phyloP scores from a whole-genome alignment of 2,113 vertebrate species.

The Epinephelus moara region DNA sequence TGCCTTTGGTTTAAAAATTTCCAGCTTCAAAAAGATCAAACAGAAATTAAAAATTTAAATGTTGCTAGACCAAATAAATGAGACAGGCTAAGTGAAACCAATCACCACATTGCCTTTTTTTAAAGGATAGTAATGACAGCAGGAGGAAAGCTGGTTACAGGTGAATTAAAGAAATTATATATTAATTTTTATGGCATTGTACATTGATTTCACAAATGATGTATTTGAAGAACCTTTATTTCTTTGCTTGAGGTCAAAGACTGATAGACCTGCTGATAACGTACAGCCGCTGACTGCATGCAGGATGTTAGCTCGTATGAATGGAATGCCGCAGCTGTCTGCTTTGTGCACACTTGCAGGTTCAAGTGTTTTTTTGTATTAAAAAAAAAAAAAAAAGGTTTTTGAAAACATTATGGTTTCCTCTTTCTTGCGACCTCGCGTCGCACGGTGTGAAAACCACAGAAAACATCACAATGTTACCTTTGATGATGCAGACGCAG shows the following conservation, averaged over 20 bases:
- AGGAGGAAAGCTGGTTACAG: constrained; percentile 61
- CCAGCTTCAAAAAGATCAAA: constrained; percentile 92
- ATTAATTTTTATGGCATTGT: constrained; percentile 66
- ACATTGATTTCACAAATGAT: constrained; percentile 62
- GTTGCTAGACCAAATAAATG: constrained; percentile 91
- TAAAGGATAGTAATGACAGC: constrained; percentile 79
- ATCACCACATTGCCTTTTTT: constrained; percentile 99
- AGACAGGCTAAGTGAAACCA: constrained; percentile 82
- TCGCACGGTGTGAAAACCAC: constrained; percentile 30
- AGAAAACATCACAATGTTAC: constrained; percentile 18
- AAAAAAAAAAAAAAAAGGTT: background rate
- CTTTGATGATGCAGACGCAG: constrained; percentile 24
- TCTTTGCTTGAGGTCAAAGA: constrained; percentile 57
- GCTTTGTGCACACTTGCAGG: constrained; percentile 77
- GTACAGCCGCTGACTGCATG: constrained; percentile 60
- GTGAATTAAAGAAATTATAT: constrained; percentile 55
- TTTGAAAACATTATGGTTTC: constrained; percentile 27
- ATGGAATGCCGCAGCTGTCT: constrained; percentile 54
- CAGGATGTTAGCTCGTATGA: constrained; percentile 50
- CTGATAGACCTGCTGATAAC: constrained; percentile 46
- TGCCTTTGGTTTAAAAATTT: constrained; percentile 96
- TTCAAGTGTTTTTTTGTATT: constrained; percentile 69
- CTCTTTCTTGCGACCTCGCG: background rate
- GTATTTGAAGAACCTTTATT: constrained; percentile 53
- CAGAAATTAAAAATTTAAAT: constrained; percentile 84